phyloP scores from a whole-genome alignment of 2,113 vertebrate genomes.

The Nettapus auritus region DNA sequence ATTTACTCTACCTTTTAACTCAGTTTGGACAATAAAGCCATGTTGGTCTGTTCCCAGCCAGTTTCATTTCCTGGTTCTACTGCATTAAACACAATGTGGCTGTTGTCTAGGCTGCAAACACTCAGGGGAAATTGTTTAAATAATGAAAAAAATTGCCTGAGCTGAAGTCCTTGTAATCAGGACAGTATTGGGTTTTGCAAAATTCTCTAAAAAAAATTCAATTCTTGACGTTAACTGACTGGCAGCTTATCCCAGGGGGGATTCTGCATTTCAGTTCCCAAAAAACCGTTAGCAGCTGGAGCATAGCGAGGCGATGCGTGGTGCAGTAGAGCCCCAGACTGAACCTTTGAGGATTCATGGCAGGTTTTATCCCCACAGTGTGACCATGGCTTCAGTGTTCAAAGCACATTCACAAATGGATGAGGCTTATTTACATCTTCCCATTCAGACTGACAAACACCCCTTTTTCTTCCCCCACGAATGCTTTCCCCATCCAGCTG shows the following conservation, averaged over 20 bases:
- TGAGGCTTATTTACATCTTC: constrained; percentile 39
- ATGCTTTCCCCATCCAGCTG: background rate
- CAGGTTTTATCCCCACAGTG: background rate
- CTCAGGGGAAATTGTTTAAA: constrained; percentile 38
- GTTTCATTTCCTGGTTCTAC: constrained; percentile 50
- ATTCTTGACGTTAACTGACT: background rate
- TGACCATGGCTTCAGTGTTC: background rate
- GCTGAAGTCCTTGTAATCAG: constrained; percentile 4
- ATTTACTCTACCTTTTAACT: constrained; percentile 53
- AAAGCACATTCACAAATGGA: background rate
- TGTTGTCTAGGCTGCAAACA: constrained; percentile 39
- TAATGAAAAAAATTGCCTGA: background rate
- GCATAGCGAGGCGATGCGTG: background rate
- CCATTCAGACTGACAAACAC: background rate
- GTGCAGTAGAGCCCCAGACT: constrained; percentile 2
- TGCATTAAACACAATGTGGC: constrained; percentile 49
- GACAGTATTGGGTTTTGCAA: background rate
- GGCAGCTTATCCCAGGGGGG: background rate
- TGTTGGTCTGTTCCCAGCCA: constrained; percentile 29
- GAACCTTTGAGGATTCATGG: constrained; percentile 36
- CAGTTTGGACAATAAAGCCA: constrained; percentile 26
- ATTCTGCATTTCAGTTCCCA: background rate
- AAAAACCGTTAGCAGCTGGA: background rate
- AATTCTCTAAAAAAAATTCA: constrained; percentile 31
- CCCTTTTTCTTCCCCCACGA: background rate